phyloP scores from a whole-genome alignment of 1,140 invertebrate species.

The Anoplophora glabripennis region DNA sequence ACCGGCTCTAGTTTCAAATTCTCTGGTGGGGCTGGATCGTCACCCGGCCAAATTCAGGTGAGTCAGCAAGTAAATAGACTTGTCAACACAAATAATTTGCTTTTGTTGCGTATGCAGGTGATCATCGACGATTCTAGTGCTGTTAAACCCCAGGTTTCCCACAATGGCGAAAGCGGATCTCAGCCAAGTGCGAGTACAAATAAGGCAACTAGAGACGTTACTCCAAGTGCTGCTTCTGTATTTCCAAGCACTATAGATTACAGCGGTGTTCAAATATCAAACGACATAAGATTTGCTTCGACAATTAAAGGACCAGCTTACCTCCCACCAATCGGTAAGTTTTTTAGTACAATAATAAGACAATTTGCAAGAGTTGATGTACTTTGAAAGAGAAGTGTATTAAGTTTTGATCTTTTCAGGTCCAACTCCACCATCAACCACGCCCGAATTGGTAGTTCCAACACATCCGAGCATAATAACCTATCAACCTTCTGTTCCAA shows the following conservation, averaged over 20 bases:
- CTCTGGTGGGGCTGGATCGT: conserved; percentile 28
- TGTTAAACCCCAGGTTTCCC: conserved; percentile 22
- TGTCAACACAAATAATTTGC: no score
- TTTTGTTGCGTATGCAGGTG: neutral
- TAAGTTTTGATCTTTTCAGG: neutral
- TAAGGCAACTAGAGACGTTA: conserved; percentile 30
- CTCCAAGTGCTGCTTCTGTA: conserved; percentile 22
- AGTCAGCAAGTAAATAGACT: neutral
- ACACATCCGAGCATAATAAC: conserved; percentile 6
- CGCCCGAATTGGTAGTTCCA: conserved; percentile 10
- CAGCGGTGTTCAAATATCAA: conserved; percentile 37
- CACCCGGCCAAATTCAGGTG: conserved; percentile 34
- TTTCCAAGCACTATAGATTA: conserved; percentile 44
- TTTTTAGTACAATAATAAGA: neutral
- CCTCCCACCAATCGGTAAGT: conserved; percentile 36
- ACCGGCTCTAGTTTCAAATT: conserved; percentile 28
- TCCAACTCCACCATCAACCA: neutral
- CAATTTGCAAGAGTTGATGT: no score
- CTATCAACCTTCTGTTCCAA: conserved; percentile 11
- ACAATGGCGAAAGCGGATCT: conserved; percentile 23
- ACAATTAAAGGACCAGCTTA: conserved; percentile 42
- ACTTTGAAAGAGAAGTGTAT: neutral
- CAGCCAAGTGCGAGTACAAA: conserved; percentile 17
- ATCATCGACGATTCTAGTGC: conserved; percentile 4
- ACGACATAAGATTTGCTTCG: conserved; percentile 39